A percentile compares a stretch with the other conserved stretches of the same genome.
These are phyloP conservation scores for Karalla daura DNA, from an alignment of 2,797 vertebrate species.

Conservation along the genomic window DNA sequence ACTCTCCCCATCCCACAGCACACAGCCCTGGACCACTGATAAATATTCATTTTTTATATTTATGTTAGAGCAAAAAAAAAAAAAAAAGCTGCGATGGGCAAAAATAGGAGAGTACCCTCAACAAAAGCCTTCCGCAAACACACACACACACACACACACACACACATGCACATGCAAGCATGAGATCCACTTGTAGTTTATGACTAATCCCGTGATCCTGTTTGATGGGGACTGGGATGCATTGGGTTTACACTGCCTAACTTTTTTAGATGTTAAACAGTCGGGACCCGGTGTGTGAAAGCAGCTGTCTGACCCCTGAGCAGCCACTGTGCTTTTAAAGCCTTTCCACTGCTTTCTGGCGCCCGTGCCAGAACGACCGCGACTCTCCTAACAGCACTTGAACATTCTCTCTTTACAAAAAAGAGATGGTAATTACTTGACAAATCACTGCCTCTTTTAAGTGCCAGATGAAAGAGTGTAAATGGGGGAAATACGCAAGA, in stretches of 20 bases:
- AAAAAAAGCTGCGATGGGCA: constrained; percentile 79
- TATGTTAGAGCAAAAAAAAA: constrained; percentile 74
- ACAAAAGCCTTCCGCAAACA: constrained; percentile 44
- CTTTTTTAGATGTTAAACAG: constrained; percentile 26
- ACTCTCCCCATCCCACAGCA: constrained; percentile 73
- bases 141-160: constrained; percentile 22
- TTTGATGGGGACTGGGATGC: constrained; percentile 43
- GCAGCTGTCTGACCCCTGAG: constrained; percentile 50
- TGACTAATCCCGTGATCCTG: constrained; percentile 35
- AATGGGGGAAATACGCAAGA: constrained; percentile 69
- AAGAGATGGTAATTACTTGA: constrained; percentile 77
- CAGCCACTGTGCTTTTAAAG: constrained; percentile 42
- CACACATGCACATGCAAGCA: constrained; percentile 15
- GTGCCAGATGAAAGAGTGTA: constrained; percentile 77
- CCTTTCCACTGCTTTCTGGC: constrained; percentile 43
- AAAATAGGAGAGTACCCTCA: constrained; percentile 70
- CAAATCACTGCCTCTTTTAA: constrained; percentile 79
- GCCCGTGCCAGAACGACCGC: constrained; percentile 34
- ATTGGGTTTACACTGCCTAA: constrained; percentile 44
- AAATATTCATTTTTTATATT: constrained; percentile 87
- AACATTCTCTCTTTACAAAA: constrained; percentile 63
- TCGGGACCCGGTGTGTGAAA: constrained; percentile 31
- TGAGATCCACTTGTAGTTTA: constrained; percentile 25
- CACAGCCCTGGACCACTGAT: constrained; percentile 79
- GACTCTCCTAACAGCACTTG: constrained; percentile 62